Conservation (phyloP, 2,797 vertebrate genomes). For the Cirrhinus mrigala region DNA sequence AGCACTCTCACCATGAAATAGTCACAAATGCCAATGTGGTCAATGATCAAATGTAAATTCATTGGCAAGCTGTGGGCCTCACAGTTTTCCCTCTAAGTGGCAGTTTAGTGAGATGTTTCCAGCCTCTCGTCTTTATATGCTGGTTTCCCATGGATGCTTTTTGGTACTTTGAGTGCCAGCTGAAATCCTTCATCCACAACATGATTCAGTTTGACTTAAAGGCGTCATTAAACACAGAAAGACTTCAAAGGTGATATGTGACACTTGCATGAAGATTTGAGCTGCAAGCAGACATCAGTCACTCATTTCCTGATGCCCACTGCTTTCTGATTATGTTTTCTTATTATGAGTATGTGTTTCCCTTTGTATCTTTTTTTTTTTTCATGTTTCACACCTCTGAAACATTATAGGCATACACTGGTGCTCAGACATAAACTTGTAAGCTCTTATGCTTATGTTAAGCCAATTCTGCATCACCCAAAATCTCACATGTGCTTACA, state of each 20-base stretch:
- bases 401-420: slow-evolving; percentile 39
- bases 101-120: slow-evolving; percentile 13
- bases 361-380: not conserved
- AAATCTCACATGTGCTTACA: slow-evolving; percentile 25
- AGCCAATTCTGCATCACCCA: not conserved
- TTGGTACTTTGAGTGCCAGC: slow-evolving; percentile 13
- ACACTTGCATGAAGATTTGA: not conserved
- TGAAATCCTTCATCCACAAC: not conserved
- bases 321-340: not conserved
- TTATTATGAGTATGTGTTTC: not conserved
- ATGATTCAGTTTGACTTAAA: not conserved
- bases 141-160: slow-evolving; percentile 2
- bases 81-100: slow-evolving; percentile 26
- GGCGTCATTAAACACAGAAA: slow-evolving; percentile 27
- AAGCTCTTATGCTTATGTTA: slow-evolving; percentile 28
- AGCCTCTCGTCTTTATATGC: slow-evolving; percentile 2
- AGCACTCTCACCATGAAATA: slow-evolving; percentile 19
- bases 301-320: not conserved
- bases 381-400: not conserved
- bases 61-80: not conserved
- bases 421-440: slow-evolving; percentile 14
- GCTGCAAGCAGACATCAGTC: not conserved
- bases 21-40: slow-evolving; percentile 24
- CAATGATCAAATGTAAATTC: slow-evolving; percentile 33
- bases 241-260: slow-evolving; percentile 1